Evolutionary conservation across 1,140 invertebrate genomes (phyloP), one percentile per base, ranked within the genome.

Genomic region (Laupala kohalensis): DNA sequence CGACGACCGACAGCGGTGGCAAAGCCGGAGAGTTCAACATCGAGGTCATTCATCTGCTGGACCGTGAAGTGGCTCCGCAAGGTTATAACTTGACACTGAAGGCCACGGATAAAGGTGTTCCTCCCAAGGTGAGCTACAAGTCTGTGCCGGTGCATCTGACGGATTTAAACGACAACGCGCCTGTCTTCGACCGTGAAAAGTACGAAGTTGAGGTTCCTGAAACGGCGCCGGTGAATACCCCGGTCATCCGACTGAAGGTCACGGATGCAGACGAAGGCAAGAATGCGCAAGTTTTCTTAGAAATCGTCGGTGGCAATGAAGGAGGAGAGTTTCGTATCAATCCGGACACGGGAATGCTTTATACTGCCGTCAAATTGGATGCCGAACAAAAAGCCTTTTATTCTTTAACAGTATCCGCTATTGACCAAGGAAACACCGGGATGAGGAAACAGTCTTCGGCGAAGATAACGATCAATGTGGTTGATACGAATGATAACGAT

Each of bases 401-500:
- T 79, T 93, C 92, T 3, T 80, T 99, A 6, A 96, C 93, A 0
- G 92, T 98, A 1, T 93, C 92, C 2, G 95, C 94, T 2, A 88
- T 94, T 15, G 94, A 96, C 79, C 92, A 93, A 77, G 93, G 92
- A 0, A 93, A 93, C 76, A 86, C 88, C 2, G 92, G 92, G 0
- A 90, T 88, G 0, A 82, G 92, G 24, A 93, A 93, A 75, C 92
- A 93, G 78, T 93, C 91, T 0, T 93, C 93, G 0, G 92, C 92
- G 0, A 94, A 94, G 81, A 89, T 97, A n/a, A 90, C 93, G 81
- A 88, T 97, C 30, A 88, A 89, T 74, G 89, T 97, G 0, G 79
- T 91, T 66, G 95, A 97, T 80, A 88, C 90, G 25, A 97, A 97
- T 79, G 95, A 98, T 80, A 96, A 97, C 80, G 92, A 94, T 78